A percentile compares a stretch with the other conserved stretches of the same genome.
Conservation (phyloP, 1,140 invertebrate species). For the Penaeus japonicus region DNA sequence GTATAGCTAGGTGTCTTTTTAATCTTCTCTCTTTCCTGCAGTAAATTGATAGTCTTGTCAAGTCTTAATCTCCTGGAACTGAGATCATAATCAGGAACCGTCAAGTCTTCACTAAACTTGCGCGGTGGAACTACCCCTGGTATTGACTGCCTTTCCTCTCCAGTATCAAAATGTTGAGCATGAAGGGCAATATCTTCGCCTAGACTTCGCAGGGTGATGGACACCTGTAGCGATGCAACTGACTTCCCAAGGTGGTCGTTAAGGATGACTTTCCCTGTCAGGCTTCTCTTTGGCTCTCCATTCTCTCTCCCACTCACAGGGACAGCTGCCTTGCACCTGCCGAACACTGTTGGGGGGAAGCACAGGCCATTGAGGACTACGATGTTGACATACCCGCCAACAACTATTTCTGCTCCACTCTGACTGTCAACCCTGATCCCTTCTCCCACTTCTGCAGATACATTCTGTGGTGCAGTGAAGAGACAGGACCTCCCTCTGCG, state of each 20-base stretch:
- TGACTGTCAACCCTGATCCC: not conserved
- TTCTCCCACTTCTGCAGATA: not conserved
- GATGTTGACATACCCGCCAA: not conserved
- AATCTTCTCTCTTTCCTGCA: too few species aligned
- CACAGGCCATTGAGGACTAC: constrained; percentile 9
- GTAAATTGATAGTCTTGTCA: too few species aligned
- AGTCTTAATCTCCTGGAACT: too few species aligned
- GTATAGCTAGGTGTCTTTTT: too few species aligned
- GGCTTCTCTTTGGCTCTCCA: not conserved
- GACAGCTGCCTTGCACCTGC: not conserved
- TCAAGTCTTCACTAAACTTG: too few species aligned
- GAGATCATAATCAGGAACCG: too few species aligned
- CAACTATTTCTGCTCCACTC: too few species aligned
- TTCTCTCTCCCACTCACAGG: not conserved
- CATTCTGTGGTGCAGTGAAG: not conserved
- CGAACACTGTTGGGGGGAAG: not conserved
- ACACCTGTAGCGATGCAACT: not conserved
- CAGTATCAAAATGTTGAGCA: not conserved
- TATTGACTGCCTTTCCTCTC: not conserved
- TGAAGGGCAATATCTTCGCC: constrained; percentile 11
- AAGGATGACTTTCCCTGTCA: not conserved
- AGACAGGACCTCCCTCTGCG: constrained; percentile 30
- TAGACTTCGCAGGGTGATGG: not conserved
- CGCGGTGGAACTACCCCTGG: too few species aligned
- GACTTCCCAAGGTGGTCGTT: not conserved